phyloP scores from a whole-genome alignment of 2,113 vertebrate species.

The Nibea albiflora region DNA sequence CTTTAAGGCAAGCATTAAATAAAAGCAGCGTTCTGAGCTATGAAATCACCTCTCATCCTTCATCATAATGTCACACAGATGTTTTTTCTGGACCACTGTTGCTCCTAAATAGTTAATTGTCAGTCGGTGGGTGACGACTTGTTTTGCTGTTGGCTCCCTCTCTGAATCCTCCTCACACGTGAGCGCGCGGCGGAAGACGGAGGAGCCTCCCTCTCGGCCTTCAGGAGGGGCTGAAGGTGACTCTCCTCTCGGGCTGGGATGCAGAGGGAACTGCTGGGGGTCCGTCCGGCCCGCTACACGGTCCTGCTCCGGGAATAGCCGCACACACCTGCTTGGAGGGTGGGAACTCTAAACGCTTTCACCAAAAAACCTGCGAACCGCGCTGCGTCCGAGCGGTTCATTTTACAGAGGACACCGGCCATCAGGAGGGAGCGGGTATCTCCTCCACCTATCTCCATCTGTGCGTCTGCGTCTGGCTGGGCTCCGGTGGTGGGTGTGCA shows the following conservation, averaged over 20 bases:
- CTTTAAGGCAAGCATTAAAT: too few relatives aligned
- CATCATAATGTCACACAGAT: too few relatives aligned
- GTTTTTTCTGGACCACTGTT: not conserved
- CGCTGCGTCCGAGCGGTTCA: not conserved
- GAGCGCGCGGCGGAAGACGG: constrained; percentile 73
- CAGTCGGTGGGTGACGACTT: constrained; percentile 65
- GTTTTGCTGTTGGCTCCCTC: constrained; percentile 68
- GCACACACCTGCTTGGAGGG: not conserved
- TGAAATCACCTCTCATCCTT: too few relatives aligned
- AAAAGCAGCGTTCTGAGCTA: too few relatives aligned
- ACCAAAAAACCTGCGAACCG: not conserved
- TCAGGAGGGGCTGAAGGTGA: constrained; percentile 85
- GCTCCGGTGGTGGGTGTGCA: constrained; percentile 85
- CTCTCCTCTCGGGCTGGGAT: constrained; percentile 82
- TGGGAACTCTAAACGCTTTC: not conserved
- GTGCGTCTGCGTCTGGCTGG: constrained; percentile 25
- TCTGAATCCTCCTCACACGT: constrained; percentile 67
- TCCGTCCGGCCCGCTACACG: constrained; percentile 63
- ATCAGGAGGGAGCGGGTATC: too few relatives aligned
- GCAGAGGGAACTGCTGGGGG: constrained; percentile 79
- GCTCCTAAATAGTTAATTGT: constrained; percentile 58
- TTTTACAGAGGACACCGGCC: constrained; percentile 23
- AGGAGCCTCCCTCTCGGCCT: constrained; percentile 76
- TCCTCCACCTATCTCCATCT: not conserved
- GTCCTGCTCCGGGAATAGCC: constrained; percentile 33